phyloP scores from a whole-genome alignment of 2,888 invertebrate species.

The Acanthopleura granulata region DNA sequence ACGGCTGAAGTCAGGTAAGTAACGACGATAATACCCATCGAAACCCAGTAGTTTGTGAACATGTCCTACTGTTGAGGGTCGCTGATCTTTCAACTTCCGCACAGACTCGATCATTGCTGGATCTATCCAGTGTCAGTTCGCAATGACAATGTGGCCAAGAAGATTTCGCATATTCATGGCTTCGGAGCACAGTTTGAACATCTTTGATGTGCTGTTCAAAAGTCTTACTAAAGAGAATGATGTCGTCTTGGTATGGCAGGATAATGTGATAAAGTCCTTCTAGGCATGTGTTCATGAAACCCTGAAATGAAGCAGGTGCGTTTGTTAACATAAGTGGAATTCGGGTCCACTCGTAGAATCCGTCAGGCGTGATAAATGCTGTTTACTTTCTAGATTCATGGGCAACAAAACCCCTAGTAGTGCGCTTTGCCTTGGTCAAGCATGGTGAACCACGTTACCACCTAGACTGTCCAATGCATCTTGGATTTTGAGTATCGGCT shows the following conservation, averaged over 20 bases:
- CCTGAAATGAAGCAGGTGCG: background rate
- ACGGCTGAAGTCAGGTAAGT: conserved; percentile 1
- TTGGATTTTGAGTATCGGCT: background rate
- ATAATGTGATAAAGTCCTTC: background rate
- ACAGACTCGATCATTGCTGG: background rate
- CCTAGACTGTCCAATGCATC: background rate
- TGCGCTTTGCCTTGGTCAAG: conserved; percentile 8
- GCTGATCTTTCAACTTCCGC: background rate
- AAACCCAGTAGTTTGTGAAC: conserved; percentile 1
- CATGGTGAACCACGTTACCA: background rate
- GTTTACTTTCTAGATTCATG: background rate
- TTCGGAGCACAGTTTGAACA: conserved; percentile 6
- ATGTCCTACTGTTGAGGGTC: conserved; percentile 7
- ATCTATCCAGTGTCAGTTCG: background rate
- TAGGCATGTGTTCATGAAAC: background rate
- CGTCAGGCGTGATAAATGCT: conserved; percentile 1
- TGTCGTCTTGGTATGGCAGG: conserved; percentile 12
- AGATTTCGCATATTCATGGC: background rate
- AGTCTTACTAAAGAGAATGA: background rate
- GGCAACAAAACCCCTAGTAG: background rate
- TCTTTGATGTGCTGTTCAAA: background rate
- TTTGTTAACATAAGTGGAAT: conserved; percentile 1
- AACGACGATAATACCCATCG: background rate
- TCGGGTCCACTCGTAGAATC: conserved; percentile 7
- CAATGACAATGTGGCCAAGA: conserved; percentile 3